Base-by-base conservation (phyloP, 2,113 vertebrate genomes). In the Puma concolor region DNA sequence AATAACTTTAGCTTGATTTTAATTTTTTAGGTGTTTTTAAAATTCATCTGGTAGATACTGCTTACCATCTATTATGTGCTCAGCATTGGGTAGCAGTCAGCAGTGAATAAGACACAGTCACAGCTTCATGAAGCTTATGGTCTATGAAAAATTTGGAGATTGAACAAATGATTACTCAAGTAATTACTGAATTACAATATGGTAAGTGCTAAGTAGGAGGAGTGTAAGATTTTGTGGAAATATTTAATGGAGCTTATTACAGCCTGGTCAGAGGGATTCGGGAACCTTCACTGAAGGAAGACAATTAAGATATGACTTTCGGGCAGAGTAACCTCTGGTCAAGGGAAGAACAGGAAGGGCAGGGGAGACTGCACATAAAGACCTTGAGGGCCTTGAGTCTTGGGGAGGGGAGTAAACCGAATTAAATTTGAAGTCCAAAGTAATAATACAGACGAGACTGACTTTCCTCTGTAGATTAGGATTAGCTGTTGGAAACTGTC, bases 161-260 rank as follows among this genome's bases (percentile, higher is more conserved):
- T 72, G 82, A 88, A 66, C 52, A 95, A 96, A 66, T 85, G 63
- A 88, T 92, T 72, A 44, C 36, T 92, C 64, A 87, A 60, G 36
- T 82, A 89, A 57, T 95, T 87, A 84, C 74, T 92, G 94, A 72
- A 54, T 98, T 85, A 91, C 36, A 77, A 0, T 64, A 38, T 69
- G 44, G 5, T 93, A 74, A 94, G 13, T 88, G 71, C 66, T 88
- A 91, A 82, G 44, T 60, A 91, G 38, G 66, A 95, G 27, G 15
- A 72, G 27, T 88, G 9, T 81, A 50, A 72, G 41, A 36, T 90
- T 94, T 27, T 84, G n/a, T 93, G 81, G 31, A 41, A 69, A 33
- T 91, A 86, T 93, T 63, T 91, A 41, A 80, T 91, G 44, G 25
- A 27, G 12, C 63, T 95, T 90, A n/a, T 95, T 90, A n/a, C 9